A percentile compares a stretch with the other conserved stretches of the same genome.
phyloP scores from a whole-genome alignment of 92 coral and sea anemone genomes.

The Phenganax subtilis region DNA sequence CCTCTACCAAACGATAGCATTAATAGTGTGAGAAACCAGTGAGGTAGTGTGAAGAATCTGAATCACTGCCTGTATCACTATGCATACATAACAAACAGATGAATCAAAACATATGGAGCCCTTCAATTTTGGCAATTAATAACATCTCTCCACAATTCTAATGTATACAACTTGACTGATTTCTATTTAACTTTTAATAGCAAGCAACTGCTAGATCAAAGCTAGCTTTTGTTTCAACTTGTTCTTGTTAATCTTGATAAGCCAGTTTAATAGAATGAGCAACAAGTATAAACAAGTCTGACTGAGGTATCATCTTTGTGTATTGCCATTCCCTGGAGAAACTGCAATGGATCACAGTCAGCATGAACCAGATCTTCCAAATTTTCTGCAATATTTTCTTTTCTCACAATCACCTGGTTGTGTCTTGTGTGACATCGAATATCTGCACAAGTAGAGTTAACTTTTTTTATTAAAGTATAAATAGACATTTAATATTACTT shows the following conservation, averaged over 20 bases:
- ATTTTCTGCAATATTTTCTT: slow-evolving; percentile 3
- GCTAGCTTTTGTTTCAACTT: not conserved
- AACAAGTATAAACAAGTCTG: slow-evolving; percentile 28
- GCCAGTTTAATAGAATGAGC: slow-evolving; percentile 17
- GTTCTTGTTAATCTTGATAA: not conserved
- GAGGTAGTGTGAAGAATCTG: no score
- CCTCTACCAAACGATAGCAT: no score
- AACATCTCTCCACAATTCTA: no score
- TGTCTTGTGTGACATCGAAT: slow-evolving; percentile 31
- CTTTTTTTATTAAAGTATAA: not conserved
- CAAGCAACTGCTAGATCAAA: not conserved
- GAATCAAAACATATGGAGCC: no score
- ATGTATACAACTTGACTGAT: not conserved
- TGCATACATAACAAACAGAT: no score
- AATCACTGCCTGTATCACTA: no score
- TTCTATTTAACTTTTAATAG: not conserved
- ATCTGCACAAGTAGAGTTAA: not conserved
- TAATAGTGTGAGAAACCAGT: no score
- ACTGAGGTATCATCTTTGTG: slow-evolving; percentile 5
- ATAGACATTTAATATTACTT: not conserved
- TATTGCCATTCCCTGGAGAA: slow-evolving; percentile 25
- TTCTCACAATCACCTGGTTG: slow-evolving; percentile 9
- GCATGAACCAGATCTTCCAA: slow-evolving; percentile 29
- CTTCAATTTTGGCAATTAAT: no score
- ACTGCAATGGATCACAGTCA: slow-evolving; percentile 32